Evolutionary conservation across 2,888 invertebrate genomes (phyloP), one percentile per base, ranked within the genome.

Genomic region (Dicyrtomina minuta): DNA sequence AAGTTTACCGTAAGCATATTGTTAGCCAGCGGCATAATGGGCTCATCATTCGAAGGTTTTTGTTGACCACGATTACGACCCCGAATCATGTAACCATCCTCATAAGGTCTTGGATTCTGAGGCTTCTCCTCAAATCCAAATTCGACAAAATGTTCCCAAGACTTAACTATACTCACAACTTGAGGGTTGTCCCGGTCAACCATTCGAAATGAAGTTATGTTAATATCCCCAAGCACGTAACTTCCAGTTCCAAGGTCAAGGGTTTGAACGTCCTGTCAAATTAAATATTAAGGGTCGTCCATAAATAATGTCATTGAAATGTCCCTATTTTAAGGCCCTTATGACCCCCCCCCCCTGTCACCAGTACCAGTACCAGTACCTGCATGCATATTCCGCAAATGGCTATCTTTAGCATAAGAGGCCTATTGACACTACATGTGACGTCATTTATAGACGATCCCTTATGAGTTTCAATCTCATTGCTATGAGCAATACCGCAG

Each of bases 181-280:
- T 90, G 88, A n/a, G 88, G 86, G 75, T 88, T 87, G 73, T 89
- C 88, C 26, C 92, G 92, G 82, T 96, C 93, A 55, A 96, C 89
- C 77, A 97, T 84, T 76, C 95, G 88, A 80, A 96, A 89, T 5
- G 95, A 93, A 1, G 96, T 96, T 77, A 97, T 93, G 83, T 96
- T 96, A 27, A 96, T 95, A 41, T 96, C 96, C 10, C 94, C 93
- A 82, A 95, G 93, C 81, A 92, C 92, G 82, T 96, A 96, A 82
- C 94, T 93, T 93, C 93, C 80, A 96, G 84, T 83, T 96, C 91
- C 43, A 97, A n/a, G n/a, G n/a, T n/a, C n/a, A n/a, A n/a, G 89
- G 66, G 92, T 93, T 80, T 95, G 92, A 73, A 96, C 84, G 82
- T 96, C 96, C 93, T 93, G 3, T 33, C 8, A 33, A n/a, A n/a